These are phyloP conservation scores for Bimastos eiseni DNA, from an alignment of 2,888 invertebrate species.

Conservation along the genomic window DNA sequence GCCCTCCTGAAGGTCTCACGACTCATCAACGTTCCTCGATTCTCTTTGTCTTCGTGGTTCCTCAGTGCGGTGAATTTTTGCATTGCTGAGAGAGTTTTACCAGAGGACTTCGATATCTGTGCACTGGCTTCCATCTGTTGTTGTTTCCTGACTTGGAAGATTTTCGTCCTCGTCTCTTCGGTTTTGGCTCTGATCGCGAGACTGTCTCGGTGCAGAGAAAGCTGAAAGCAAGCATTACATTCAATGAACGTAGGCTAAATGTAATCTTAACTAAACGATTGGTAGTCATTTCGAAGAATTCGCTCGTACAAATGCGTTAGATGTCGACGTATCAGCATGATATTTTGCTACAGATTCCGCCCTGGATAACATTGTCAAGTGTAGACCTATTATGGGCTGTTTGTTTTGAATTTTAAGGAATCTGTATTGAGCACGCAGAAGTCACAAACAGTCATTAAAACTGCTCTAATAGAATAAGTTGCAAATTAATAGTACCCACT, in stretches of 20 bases:
- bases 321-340: too few relatives aligned
- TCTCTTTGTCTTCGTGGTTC: neutral
- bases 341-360: too few relatives aligned
- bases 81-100: neutral
- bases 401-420: too few relatives aligned
- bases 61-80: neutral
- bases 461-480: too few relatives aligned
- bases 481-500: too few relatives aligned
- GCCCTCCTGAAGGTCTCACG: neutral
- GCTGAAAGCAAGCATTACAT: neutral
- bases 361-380: too few relatives aligned
- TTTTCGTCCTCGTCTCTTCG: neutral
- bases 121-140: conserved; percentile 3
- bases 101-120: neutral
- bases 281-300: neutral
- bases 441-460: too few relatives aligned
- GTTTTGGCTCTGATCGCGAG: neutral
- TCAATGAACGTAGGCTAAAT: neutral
- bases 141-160: neutral
- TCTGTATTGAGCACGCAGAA: too few relatives aligned
- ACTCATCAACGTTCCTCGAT: neutral
- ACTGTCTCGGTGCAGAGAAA: neutral
- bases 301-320: neutral
- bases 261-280: neutral
- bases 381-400: too few relatives aligned